Evolutionary conservation across 2,113 vertebrate genomes (phyloP).

Genomic region (Nothoprocta perdicaria): DNA sequence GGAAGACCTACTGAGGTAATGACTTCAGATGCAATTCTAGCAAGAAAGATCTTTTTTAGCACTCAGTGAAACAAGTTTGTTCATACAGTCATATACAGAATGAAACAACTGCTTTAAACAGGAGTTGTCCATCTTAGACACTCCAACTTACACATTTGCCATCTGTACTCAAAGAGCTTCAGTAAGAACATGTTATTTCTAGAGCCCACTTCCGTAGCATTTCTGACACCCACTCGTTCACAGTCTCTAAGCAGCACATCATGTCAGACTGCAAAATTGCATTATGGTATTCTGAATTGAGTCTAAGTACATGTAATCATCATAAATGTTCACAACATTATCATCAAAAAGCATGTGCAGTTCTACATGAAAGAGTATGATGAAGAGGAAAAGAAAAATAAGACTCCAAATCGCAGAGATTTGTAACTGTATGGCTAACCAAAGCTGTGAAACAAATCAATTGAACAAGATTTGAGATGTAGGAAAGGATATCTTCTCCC

Average conservation of each 20-base stretch:
- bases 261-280: conserved; percentile 34
- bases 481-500: neutral
- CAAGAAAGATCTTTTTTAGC: neutral
- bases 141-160: conserved; percentile 23
- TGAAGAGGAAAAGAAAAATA: neutral
- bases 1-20: neutral
- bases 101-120: conserved; percentile 3
- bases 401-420: neutral
- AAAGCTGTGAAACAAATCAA: neutral
- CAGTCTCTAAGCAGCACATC: conserved; percentile 25
- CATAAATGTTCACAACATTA: neutral
- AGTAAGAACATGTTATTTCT: conserved; percentile 55
- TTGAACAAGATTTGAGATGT: neutral
- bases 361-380: neutral
- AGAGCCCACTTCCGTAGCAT: conserved; percentile 34
- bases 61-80: neutral
- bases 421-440: neutral
- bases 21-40: neutral
- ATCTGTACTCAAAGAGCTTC: conserved; percentile 53
- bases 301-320: neutral
- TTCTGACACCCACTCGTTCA: conserved; percentile 57
- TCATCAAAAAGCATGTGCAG: neutral
- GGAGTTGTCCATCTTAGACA: conserved; percentile 17
- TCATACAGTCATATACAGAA: neutral
- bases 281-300: neutral